phyloP scores from a whole-genome alignment of 2,113 vertebrate genomes.

The Pachyramphus minor region DNA sequence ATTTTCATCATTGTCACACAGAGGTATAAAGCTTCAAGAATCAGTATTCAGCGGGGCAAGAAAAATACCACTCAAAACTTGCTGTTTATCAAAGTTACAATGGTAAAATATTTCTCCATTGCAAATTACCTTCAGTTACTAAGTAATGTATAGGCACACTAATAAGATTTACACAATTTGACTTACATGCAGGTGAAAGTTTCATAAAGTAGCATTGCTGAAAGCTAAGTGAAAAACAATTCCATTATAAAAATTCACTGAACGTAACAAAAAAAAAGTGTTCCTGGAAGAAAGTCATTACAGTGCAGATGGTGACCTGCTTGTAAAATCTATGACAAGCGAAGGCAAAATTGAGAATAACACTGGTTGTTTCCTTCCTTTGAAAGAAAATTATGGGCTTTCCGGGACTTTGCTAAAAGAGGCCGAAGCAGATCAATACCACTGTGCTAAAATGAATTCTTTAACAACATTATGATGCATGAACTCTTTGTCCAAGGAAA shows the following conservation, averaged over 20 bases:
- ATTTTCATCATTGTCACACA: not conserved
- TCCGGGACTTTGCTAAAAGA: not conserved
- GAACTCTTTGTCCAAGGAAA: not conserved
- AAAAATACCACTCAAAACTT: not conserved
- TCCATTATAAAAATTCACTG: slow-evolving; percentile 24
- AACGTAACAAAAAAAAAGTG: slow-evolving; percentile 16
- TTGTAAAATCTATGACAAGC: not conserved
- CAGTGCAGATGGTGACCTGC: not conserved
- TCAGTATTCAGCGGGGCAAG: not conserved
- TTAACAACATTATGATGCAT: not conserved
- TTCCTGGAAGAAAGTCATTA: slow-evolving; percentile 27
- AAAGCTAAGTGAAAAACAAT: not conserved
- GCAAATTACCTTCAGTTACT: not conserved
- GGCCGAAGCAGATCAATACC: not conserved
- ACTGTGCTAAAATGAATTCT: not conserved
- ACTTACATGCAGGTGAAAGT: not conserved
- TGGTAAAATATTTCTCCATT: not conserved
- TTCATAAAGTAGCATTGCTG: not conserved
- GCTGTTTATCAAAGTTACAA: not conserved
- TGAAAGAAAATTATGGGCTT: not conserved
- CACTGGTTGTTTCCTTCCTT: not conserved
- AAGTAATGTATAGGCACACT: not conserved
- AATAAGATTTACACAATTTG: not conserved
- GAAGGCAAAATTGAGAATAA: not conserved
- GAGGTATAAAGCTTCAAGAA: not conserved